phyloP scores from a whole-genome alignment of 2,113 vertebrate genomes.

The Lota lota region DNA sequence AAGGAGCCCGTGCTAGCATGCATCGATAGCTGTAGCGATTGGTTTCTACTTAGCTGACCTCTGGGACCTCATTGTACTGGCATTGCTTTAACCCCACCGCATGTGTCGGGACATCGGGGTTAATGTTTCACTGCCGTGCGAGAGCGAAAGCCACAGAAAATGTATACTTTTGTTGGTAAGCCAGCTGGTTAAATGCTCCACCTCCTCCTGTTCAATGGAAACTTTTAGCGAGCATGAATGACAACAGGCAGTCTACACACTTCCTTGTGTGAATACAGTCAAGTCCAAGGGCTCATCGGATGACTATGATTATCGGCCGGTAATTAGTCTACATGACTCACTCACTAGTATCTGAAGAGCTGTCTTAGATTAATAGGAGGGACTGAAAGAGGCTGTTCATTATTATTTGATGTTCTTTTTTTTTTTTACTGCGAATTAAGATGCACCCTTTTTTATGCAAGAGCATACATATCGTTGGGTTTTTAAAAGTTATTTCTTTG shows the following conservation, averaged over 20 bases:
- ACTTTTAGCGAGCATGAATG: constrained; percentile 49
- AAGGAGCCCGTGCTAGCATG: constrained; percentile 1
- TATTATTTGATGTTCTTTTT: not conserved
- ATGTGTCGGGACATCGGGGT: not conserved
- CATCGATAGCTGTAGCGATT: constrained; percentile 32
- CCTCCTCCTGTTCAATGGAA: constrained; percentile 43
- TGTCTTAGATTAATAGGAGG: constrained; percentile 33
- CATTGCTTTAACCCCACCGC: constrained; percentile 27
- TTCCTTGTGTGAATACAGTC: constrained; percentile 40
- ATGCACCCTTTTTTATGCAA: not conserved
- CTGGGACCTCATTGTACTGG: constrained; percentile 21
- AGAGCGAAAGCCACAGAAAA: too few relatives aligned
- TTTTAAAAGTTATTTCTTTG: not conserved
- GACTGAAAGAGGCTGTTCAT: constrained; percentile 3
- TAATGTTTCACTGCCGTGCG: too few relatives aligned
- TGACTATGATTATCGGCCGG: constrained; percentile 44
- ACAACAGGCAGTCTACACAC: constrained; percentile 25
- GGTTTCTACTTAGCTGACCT: constrained; percentile 28
- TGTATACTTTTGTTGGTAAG: too few relatives aligned
- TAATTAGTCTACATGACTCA: constrained; percentile 52
- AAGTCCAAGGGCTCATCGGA: constrained; percentile 35
- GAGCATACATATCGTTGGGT: not conserved
- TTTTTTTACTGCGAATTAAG: not conserved
- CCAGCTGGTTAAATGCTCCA: too few relatives aligned
- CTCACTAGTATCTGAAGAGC: constrained; percentile 31